Conservation (phyloP, 2,888 invertebrate genomes). For the Zygogramma bicolorata region DNA sequence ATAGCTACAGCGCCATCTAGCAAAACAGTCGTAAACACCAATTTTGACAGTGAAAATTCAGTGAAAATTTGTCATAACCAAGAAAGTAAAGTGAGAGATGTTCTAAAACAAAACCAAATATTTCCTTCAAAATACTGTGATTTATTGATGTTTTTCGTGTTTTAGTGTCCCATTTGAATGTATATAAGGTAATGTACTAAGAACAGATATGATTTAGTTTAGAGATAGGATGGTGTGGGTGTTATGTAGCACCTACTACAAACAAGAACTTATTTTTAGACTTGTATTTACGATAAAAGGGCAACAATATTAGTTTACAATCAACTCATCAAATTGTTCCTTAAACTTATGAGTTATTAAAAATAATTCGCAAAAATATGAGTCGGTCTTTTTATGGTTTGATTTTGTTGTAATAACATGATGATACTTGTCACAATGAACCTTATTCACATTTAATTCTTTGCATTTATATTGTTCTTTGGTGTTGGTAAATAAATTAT, state of each 20-base stretch:
- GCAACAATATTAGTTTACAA: constrained; percentile 46
- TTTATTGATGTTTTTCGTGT: constrained; percentile 46
- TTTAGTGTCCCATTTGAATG: constrained; percentile 40
- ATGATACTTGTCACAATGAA: constrained; percentile 2
- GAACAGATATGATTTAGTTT: constrained; percentile 16
- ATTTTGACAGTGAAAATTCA: constrained; percentile 35
- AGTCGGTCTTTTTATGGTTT: neutral
- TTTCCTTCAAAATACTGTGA: constrained; percentile 49
- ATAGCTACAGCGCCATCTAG: constrained; percentile 41
- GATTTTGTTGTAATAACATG: neutral
- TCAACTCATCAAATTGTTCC: constrained; percentile 26
- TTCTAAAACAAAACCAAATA: constrained; percentile 50
- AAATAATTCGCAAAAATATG: constrained; percentile 24
- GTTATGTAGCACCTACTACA: constrained; percentile 44
- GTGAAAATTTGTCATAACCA: constrained; percentile 57
- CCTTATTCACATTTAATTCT: neutral
- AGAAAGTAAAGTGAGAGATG: constrained; percentile 48
- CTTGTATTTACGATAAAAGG: constrained; percentile 47
- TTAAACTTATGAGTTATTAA: neutral
- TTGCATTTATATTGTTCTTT: constrained; percentile 1
- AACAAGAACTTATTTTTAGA: constrained; percentile 53
- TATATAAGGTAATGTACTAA: constrained; percentile 37
- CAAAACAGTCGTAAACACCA: constrained; percentile 32
- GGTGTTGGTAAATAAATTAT: neutral
- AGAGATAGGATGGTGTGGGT: constrained; percentile 48